These are phyloP conservation scores for Corvus hawaiiensis DNA, from an alignment of 2,113 vertebrate species.

Conservation along the genomic window DNA sequence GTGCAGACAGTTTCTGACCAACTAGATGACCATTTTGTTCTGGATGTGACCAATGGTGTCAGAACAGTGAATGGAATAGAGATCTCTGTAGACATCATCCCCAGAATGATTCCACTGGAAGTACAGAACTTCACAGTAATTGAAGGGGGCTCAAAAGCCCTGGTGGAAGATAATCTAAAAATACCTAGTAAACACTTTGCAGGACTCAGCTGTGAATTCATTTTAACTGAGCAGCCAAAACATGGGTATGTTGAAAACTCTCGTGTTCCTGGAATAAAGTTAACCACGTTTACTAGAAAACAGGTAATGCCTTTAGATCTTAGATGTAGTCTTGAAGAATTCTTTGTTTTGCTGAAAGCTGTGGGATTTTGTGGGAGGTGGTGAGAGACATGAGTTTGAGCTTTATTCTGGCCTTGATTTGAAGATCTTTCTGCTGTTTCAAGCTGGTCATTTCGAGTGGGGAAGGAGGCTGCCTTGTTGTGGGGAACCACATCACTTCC, in stretches of 20 bases:
- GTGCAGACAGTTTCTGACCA: constrained; percentile 73
- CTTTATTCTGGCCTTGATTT: neutral
- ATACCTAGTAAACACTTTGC: constrained; percentile 80
- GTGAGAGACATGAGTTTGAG: neutral
- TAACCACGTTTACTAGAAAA: constrained; percentile 82
- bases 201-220: constrained; percentile 81
- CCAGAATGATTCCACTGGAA: constrained; percentile 78
- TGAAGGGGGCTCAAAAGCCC: constrained; percentile 79
- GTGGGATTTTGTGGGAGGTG: neutral
- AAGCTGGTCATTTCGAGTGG: neutral
- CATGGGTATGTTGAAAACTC: constrained; percentile 82
- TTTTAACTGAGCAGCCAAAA: constrained; percentile 75
- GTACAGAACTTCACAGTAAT: constrained; percentile 81
- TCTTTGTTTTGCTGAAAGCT: neutral
- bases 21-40: constrained; percentile 72
- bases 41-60: constrained; percentile 80
- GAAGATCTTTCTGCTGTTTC: neutral
- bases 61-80: constrained; percentile 70
- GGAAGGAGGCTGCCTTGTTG: neutral
- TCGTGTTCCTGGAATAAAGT: constrained; percentile 69
- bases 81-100: constrained; percentile 80
- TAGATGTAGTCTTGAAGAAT: neutral
- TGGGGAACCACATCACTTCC: neutral
- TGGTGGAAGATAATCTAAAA: constrained; percentile 76
- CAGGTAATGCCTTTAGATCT: constrained; percentile 73